Evolutionary conservation across 2,797 vertebrate species (phyloP).

Genomic region (Sebastes melanostomus): DNA sequence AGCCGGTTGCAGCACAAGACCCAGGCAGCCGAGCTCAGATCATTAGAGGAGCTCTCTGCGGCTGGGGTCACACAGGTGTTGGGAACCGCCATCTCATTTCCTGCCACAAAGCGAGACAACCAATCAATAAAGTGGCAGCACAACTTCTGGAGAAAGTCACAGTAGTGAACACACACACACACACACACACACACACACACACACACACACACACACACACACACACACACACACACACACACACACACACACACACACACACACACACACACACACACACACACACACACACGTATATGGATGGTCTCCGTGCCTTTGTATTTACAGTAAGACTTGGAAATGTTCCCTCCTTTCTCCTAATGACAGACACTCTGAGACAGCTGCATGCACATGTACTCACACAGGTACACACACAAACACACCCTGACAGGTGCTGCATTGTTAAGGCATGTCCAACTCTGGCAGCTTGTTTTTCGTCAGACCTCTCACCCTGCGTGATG

Average conservation of each 20-base stretch:
- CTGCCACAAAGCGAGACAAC: constrained; percentile 61
- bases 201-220: background rate
- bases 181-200: background rate
- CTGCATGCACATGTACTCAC: constrained; percentile 59
- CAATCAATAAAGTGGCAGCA: constrained; percentile 59
- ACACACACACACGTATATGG: background rate
- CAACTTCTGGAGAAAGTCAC: constrained; percentile 43
- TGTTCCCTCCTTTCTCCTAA: constrained; percentile 51
- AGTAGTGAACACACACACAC: background rate
- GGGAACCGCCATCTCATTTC: constrained; percentile 57
- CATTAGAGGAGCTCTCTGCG: constrained; percentile 59
- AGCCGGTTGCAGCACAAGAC: constrained; percentile 25
- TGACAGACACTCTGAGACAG: constrained; percentile 63
- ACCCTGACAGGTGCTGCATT: constrained; percentile 67
- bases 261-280: background rate
- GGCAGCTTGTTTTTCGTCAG: constrained; percentile 74
- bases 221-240: background rate
- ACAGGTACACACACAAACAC: constrained; percentile 46
- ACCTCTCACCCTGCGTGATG: constrained; percentile 73
- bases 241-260: background rate
- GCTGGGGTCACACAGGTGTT: constrained; percentile 69
- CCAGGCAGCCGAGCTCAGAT: constrained; percentile 61
- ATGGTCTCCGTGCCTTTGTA: constrained; percentile 29
- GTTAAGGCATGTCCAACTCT: constrained; percentile 70
- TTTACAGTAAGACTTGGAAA: constrained; percentile 66